These are phyloP conservation scores for Apis dorsata DNA, from an alignment of 1,140 invertebrate species.

Conservation along the genomic window DNA sequence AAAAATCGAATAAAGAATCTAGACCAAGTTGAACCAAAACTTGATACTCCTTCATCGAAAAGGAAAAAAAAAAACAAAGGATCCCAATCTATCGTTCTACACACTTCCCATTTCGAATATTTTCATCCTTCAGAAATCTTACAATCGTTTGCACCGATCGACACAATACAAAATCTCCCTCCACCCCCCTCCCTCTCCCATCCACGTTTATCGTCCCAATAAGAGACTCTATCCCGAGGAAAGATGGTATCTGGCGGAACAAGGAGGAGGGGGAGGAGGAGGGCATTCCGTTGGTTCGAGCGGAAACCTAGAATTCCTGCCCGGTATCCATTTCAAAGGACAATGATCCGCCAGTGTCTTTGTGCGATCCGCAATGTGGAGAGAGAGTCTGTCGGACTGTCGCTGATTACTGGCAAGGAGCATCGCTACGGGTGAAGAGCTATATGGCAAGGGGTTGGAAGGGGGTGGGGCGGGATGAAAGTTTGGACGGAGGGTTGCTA, in stretches of 20 bases:
- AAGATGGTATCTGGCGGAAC: constrained; percentile 48
- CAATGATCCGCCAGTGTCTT: constrained; percentile 66
- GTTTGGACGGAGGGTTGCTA: constrained; percentile 47
- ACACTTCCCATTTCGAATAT: constrained; percentile 18
- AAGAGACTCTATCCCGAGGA: constrained; percentile 34
- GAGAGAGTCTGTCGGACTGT: constrained; percentile 49
- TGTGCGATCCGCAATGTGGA: constrained; percentile 56
- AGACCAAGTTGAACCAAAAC: too few species aligned
- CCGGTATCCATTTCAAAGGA: constrained; percentile 64
- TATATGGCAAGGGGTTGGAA: constrained; percentile 19
- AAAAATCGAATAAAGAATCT: too few species aligned
- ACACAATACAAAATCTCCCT: neutral
- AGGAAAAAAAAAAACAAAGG: too few species aligned
- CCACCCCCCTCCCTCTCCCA: neutral
- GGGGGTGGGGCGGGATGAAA: constrained; percentile 37
- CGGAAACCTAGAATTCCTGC: constrained; percentile 35
- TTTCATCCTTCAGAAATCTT: neutral
- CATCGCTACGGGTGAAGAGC: constrained; percentile 48
- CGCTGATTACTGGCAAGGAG: constrained; percentile 66
- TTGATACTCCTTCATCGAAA: too few species aligned
- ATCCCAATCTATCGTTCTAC: neutral
- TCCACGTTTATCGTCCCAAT: constrained; percentile 55
- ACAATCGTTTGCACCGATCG: constrained; percentile 19
- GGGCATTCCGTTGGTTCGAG: constrained; percentile 42
- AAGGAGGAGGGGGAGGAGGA: constrained; percentile 6